phyloP scores from a whole-genome alignment of 2,797 vertebrate genomes.

The Lagocephalus sceleratus region DNA sequence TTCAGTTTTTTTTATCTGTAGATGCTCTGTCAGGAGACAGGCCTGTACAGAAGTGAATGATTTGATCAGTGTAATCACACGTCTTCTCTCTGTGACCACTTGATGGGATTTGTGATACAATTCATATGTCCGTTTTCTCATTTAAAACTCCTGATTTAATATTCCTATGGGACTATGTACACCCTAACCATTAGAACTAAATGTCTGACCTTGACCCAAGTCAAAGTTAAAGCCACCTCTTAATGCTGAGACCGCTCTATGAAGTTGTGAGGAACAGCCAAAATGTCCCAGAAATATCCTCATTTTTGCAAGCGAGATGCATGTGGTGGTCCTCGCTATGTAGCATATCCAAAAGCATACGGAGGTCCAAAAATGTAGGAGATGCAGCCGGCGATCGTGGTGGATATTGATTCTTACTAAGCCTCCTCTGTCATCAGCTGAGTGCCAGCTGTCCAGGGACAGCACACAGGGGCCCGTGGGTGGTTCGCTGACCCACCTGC shows the following conservation, averaged over 20 bases:
- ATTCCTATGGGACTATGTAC: slow-evolving; percentile 20
- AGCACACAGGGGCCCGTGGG: slow-evolving; percentile 46
- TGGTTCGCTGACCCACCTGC: slow-evolving; percentile 33
- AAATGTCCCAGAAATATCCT: no score
- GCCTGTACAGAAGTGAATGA: slow-evolving; percentile 1
- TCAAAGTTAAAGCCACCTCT: no score
- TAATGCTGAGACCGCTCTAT: no score
- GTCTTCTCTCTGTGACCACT: slow-evolving; percentile 2
- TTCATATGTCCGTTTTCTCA: slow-evolving; percentile 42
- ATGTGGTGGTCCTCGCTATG: no score
- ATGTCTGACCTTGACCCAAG: no score
- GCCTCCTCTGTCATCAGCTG: slow-evolving; percentile 70
- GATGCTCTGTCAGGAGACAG: slow-evolving; percentile 12
- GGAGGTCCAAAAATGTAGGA: slow-evolving; percentile 33
- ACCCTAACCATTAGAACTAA: no score
- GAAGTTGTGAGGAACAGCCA: no score
- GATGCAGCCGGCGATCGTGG: slow-evolving; percentile 42
- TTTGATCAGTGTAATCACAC: not conserved
- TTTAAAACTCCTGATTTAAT: slow-evolving; percentile 50
- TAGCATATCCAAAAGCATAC: slow-evolving; percentile 13
- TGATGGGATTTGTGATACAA: slow-evolving; percentile 23
- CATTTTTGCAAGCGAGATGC: no score
- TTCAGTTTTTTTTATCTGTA: not conserved
- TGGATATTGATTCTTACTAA: slow-evolving; percentile 64
- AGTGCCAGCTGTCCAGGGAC: slow-evolving; percentile 72